These are phyloP conservation scores for Rhizomys pruinosus DNA, from an alignment of 2,113 vertebrate genomes.

Conservation along the genomic window DNA sequence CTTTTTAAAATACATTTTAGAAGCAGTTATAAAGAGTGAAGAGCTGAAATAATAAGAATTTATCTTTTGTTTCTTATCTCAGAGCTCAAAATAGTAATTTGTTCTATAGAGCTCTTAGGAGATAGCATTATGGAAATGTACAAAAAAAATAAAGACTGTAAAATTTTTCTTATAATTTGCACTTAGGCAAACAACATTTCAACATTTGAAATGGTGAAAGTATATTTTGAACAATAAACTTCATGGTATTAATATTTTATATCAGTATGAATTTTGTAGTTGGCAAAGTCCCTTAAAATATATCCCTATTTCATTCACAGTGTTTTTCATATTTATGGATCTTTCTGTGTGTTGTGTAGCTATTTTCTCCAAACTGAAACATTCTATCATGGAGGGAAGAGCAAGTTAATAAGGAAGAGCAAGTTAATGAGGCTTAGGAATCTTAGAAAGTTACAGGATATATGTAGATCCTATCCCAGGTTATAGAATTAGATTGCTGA, in stretches of 20 bases:
- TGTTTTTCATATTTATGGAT: not conserved
- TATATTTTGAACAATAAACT: not conserved
- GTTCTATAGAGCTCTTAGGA: constrained; percentile 33
- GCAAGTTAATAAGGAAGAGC: not conserved
- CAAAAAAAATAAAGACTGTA: constrained; percentile 34
- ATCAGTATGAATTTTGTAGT: constrained; percentile 23
- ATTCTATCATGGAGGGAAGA: not conserved
- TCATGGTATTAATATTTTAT: constrained; percentile 33
- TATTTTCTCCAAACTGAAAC: not conserved
- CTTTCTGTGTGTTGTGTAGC: not conserved
- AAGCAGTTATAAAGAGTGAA: constrained; percentile 58
- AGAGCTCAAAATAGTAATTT: constrained; percentile 62
- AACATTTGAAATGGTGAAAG: not conserved
- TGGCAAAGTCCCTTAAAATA: not conserved
- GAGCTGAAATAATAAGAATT: constrained; percentile 63
- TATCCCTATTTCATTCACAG: constrained; percentile 33
- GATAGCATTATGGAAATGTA: not conserved
- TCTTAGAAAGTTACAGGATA: not conserved
- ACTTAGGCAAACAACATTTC: constrained; percentile 21
- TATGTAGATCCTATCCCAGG: too few species aligned
- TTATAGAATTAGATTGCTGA: too few species aligned
- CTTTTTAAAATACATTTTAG: constrained; percentile 65
- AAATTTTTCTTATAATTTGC: not conserved
- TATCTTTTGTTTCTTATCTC: constrained; percentile 58
- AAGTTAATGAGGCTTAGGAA: not conserved